phyloP scores from a whole-genome alignment of 2,113 vertebrate genomes.

The Chrysemys picta region DNA sequence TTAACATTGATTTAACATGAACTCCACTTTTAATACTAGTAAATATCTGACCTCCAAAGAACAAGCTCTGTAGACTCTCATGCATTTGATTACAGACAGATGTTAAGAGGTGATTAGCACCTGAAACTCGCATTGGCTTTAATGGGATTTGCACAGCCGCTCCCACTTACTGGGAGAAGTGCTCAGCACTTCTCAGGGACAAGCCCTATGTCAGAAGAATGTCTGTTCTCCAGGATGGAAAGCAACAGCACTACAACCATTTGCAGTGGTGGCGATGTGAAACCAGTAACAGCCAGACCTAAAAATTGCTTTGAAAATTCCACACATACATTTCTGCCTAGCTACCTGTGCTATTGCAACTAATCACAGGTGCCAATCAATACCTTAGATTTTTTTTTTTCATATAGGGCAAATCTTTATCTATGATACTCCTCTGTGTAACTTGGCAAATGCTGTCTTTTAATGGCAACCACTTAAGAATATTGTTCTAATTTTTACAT shows the following conservation, averaged over 20 bases:
- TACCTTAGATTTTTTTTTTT: not conserved
- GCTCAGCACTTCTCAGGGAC: not conserved
- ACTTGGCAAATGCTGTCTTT: not conserved
- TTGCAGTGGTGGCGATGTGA: not conserved
- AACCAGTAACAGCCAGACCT: not conserved
- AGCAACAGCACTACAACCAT: not conserved
- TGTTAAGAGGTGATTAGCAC: not conserved
- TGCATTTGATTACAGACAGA: not conserved
- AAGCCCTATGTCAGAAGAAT: constrained; percentile 13
- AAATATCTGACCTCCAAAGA: not conserved
- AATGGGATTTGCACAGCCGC: not conserved
- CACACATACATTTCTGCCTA: not conserved
- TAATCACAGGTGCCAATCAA: not conserved
- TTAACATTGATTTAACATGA: not conserved
- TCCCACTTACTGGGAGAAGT: not conserved
- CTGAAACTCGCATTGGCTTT: not conserved
- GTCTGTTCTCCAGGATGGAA: constrained; percentile 7
- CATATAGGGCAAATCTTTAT: not conserved
- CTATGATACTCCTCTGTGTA: not conserved
- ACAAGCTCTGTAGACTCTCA: not conserved
- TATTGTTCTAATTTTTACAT: not conserved
- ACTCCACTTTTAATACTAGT: rapidly evolving
- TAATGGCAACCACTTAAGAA: not conserved
- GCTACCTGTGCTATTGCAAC: not conserved
- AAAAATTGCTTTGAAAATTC: not conserved